Evolutionary conservation across 2,888 invertebrate genomes (phyloP), one percentile per base, ranked within the genome.

Genomic region (Hedya salicella): DNA sequence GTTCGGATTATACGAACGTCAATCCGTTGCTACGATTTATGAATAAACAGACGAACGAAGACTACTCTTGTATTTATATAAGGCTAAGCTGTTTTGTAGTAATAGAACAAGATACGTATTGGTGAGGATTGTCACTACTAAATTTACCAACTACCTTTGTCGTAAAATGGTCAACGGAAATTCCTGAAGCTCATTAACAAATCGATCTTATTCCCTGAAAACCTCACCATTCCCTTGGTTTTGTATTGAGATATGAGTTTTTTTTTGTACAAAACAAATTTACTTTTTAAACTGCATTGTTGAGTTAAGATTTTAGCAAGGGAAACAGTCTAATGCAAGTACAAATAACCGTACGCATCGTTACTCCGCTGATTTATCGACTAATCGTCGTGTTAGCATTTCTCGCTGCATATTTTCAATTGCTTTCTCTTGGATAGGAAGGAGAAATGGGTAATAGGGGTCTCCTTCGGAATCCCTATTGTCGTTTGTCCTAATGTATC

Each of bases 381-480:
- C 73, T 73, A 69, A 71, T 73, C 75, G 71, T 73, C 71, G 49
- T 71, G 70, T 65, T 71, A 74, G 73, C 67, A 72, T 75, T 73
- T 75, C 75, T 73, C 70, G 72, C 71, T 73, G 68, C 62, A 62
- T 64, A 70, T 71, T 75, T 72, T 72, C 73, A 74, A 74, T 74
- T 74, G 59, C 69, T 70, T 68, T 73, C 71, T 71, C 69, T 72
- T 52, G 44, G 67, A 53, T 62, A 67, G 66, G 66, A 66, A 68
- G n/a, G n/a, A n/a, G n/a, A n/a, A n/a, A n/a, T n/a, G n/a, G n/a
- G n/a, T n/a, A n/a, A n/a, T n/a, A n/a, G n/a, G n/a, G n/a, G n/a
- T n/a, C n/a, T n/a, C n/a, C n/a, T n/a, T n/a, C n/a, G n/a, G n/a
- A n/a, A n/a, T n/a, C n/a, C n/a, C n/a, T n/a, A n/a, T n/a, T n/a